Percentiles rank a stretch among this genome's conserved stretches.
phyloP scores from a whole-genome alignment of 2,113 vertebrate species.

The Ailuropoda melanoleuca region DNA sequence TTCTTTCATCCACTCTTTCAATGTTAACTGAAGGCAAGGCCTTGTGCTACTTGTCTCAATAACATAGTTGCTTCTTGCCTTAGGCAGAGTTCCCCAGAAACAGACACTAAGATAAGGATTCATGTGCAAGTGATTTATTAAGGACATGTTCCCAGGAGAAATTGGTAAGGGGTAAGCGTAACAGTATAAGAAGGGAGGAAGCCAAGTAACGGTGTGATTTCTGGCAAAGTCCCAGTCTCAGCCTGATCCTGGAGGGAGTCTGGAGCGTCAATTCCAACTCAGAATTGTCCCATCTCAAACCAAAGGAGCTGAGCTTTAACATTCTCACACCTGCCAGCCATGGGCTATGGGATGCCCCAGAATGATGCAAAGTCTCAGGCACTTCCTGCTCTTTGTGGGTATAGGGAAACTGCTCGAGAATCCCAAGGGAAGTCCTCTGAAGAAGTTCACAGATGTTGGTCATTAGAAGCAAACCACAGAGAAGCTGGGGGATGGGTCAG shows the following conservation, averaged over 20 bases:
- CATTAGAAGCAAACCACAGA: constrained; percentile 7
- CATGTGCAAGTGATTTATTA: neutral
- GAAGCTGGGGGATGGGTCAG: neutral
- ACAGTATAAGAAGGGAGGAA: neutral
- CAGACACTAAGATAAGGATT: neutral
- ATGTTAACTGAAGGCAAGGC: neutral
- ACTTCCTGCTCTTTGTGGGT: neutral
- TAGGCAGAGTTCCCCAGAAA: neutral
- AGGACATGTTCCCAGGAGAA: neutral
- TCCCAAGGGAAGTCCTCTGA: neutral
- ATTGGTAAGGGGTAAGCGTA: neutral
- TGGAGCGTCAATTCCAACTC: neutral
- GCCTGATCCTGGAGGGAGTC: neutral
- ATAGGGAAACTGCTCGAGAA: neutral
- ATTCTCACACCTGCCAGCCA: neutral
- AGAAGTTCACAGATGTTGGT: constrained; percentile 1
- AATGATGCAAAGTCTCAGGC: neutral
- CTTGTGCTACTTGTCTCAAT: neutral
- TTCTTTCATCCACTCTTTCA: neutral
- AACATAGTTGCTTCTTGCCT: neutral
- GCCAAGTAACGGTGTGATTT: neutral
- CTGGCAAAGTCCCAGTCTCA: neutral
- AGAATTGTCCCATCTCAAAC: neutral
- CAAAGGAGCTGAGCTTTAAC: neutral
- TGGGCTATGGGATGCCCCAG: neutral